Conservation (phyloP, 2,888 invertebrate species). For the Xanthia icteritia region DNA sequence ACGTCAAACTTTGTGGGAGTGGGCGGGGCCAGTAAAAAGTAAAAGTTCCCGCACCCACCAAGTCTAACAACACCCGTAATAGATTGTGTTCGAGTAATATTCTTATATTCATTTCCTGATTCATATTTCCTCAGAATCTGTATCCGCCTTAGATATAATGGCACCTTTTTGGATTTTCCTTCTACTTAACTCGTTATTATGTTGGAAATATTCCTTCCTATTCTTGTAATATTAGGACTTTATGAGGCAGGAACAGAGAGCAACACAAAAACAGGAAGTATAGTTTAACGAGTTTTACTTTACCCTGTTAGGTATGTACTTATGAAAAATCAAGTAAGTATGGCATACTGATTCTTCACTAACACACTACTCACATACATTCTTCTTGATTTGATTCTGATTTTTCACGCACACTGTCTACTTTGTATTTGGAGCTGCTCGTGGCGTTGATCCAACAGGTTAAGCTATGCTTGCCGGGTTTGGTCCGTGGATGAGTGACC, state of each 20-base stretch:
- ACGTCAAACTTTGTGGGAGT: slow-evolving; percentile 27
- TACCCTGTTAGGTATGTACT: not conserved
- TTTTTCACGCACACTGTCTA: too few relatives aligned
- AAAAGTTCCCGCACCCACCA: slow-evolving; percentile 39
- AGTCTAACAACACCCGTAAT: slow-evolving; percentile 23
- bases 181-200: slow-evolving; percentile 66
- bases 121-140: slow-evolving; percentile 63
- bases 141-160: slow-evolving; percentile 66
- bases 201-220: not conserved
- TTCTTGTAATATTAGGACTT: slow-evolving; percentile 18
- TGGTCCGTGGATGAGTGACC: too few relatives aligned
- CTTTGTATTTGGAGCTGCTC: too few relatives aligned
- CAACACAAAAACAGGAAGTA: not conserved
- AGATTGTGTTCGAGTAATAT: slow-evolving; percentile 40
- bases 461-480: too few relatives aligned
- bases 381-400: too few relatives aligned
- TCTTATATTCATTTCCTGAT: slow-evolving; percentile 67
- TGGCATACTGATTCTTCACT: too few relatives aligned
- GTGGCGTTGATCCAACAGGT: too few relatives aligned
- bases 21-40: slow-evolving; percentile 29
- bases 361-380: too few relatives aligned
- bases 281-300: not conserved
- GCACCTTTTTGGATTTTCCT: slow-evolving; percentile 76
- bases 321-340: too few relatives aligned
- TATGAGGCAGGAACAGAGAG: not conserved